These are phyloP conservation scores for Poeciliopsis turneri DNA, from an alignment of 2,797 vertebrate species.

Conservation along the genomic window DNA sequence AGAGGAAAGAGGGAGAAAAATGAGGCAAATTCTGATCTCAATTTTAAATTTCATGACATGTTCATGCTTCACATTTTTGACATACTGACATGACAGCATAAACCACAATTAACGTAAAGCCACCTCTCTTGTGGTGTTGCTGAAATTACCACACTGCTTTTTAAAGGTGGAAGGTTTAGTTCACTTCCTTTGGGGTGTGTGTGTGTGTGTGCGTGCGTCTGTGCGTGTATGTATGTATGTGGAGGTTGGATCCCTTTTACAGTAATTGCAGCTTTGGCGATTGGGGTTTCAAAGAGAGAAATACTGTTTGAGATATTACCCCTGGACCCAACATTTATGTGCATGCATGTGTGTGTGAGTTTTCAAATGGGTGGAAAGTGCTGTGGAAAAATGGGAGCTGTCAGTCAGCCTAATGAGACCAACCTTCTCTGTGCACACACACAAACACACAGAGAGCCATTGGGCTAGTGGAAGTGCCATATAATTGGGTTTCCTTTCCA, in stretches of 20 bases:
- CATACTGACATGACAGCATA: constrained; percentile 16
- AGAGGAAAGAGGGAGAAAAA: not conserved
- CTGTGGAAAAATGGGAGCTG: constrained; percentile 68
- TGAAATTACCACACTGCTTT: constrained; percentile 25
- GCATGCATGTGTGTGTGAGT: constrained; percentile 35
- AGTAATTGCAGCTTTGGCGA: constrained; percentile 69
- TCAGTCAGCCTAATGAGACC: constrained; percentile 83
- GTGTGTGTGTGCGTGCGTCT: not conserved
- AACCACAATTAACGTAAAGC: constrained; percentile 34
- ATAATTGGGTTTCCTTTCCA: constrained; percentile 86
- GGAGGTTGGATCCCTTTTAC: constrained; percentile 59
- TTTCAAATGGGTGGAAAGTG: constrained; percentile 63
- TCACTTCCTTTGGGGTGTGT: constrained; percentile 19
- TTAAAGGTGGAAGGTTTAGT: constrained; percentile 32
- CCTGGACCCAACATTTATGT: constrained; percentile 36
- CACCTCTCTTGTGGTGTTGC: constrained; percentile 12
- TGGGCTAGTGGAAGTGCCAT: constrained; percentile 80
- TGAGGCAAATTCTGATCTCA: constrained; percentile 12
- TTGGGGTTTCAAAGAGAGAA: constrained; percentile 72
- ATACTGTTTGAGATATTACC: constrained; percentile 72
- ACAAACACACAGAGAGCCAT: constrained; percentile 56
- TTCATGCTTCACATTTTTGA: constrained; percentile 28
- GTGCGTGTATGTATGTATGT: not conserved
- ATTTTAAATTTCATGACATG: constrained; percentile 8
- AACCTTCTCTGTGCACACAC: constrained; percentile 67